A percentile compares a stretch with the other conserved stretches of the same genome.
These are phyloP conservation scores for Euura lappo DNA, from an alignment of 1,140 invertebrate genomes.

Conservation along the genomic window DNA sequence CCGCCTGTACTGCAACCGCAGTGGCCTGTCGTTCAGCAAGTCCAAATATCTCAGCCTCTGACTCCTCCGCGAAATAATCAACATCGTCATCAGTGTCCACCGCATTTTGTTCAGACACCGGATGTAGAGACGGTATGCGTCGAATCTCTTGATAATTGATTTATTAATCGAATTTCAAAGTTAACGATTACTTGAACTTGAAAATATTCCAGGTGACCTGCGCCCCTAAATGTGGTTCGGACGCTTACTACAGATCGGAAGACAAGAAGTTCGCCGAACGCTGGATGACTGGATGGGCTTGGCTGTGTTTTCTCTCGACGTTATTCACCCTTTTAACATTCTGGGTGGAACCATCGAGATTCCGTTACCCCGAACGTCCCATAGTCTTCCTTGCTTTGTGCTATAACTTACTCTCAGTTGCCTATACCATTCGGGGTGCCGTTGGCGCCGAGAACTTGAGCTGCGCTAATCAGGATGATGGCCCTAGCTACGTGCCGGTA, in stretches of 20 bases:
- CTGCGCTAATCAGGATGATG: slow-evolving; percentile 63
- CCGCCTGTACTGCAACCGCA: slow-evolving; percentile 31
- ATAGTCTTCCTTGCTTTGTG: slow-evolving; percentile 88
- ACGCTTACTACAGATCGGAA: slow-evolving; percentile 74
- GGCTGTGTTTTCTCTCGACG: slow-evolving; percentile 84
- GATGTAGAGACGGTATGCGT: slow-evolving; percentile 46
- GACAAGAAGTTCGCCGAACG: slow-evolving; percentile 79
- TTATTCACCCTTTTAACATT: slow-evolving; percentile 88
- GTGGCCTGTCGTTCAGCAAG: slow-evolving; percentile 38
- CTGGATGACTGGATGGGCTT: slow-evolving; percentile 85
- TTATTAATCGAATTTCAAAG: slow-evolving; percentile 29
- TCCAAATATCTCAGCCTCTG: slow-evolving; percentile 37
- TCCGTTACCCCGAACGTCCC: slow-evolving; percentile 82
- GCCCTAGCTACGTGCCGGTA: slow-evolving; percentile 66
- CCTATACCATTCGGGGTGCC: slow-evolving; percentile 73
- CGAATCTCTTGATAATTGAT: slow-evolving; percentile 14
- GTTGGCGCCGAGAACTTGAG: slow-evolving; percentile 68
- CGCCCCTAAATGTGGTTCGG: slow-evolving; percentile 70
- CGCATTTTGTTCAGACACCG: slow-evolving; percentile 57
- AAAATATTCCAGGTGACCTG: slow-evolving; percentile 50
- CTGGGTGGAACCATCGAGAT: slow-evolving; percentile 82
- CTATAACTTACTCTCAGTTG: slow-evolving; percentile 78
- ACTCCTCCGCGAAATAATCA: slow-evolving; percentile 32
- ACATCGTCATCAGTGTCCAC: slow-evolving; percentile 57
- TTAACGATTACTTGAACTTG: neutral